These are phyloP conservation scores for Uria aalge DNA, from an alignment of 2,113 vertebrate species.

Conservation along the genomic window DNA sequence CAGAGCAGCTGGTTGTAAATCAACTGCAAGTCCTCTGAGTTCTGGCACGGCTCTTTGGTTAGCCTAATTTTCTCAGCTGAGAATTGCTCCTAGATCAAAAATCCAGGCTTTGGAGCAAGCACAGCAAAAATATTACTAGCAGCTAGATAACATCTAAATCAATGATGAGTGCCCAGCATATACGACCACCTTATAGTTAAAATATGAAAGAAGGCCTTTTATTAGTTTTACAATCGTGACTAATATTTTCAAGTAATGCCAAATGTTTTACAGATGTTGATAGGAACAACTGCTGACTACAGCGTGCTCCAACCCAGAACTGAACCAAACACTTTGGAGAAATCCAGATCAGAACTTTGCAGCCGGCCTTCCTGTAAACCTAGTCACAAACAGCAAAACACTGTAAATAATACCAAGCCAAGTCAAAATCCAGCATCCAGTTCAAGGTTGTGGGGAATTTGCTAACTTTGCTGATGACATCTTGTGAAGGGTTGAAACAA, in stretches of 20 bases:
- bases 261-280: slow-evolving; percentile 59
- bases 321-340: slow-evolving; percentile 6
- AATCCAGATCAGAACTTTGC: neutral
- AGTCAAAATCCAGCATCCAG: neutral
- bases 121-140: neutral
- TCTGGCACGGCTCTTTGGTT: neutral
- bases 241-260: slow-evolving; percentile 50
- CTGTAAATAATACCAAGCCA: neutral
- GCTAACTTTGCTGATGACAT: neutral
- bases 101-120: neutral
- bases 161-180: neutral
- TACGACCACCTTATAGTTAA: slow-evolving; percentile 22
- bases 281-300: slow-evolving; percentile 30
- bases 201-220: slow-evolving; percentile 9
- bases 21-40: neutral
- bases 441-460: neutral
- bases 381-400: slow-evolving; percentile 23
- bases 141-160: slow-evolving; percentile 2
- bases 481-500: neutral
- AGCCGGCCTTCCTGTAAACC: neutral
- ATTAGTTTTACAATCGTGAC: slow-evolving; percentile 32
- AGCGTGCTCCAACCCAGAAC: neutral
- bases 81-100: neutral
- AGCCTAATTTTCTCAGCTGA: neutral
- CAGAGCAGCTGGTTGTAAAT: neutral